Conservation (phyloP, 2,113 vertebrate species). For the Cariama cristata region DNA sequence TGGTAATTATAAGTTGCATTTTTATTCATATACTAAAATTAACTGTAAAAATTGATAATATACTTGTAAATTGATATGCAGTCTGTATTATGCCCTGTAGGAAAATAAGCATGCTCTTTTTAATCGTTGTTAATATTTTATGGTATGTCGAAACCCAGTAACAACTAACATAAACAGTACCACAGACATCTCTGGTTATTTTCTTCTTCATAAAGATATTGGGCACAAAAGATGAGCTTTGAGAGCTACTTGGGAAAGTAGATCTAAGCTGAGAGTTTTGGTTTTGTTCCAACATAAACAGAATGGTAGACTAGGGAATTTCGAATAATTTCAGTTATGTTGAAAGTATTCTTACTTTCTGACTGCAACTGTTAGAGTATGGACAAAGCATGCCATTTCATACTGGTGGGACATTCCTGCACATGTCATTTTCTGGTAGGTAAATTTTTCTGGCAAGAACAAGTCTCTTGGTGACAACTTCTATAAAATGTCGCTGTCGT, state of each 20-base stretch:
- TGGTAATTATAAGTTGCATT: not conserved
- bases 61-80: not conserved
- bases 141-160: not conserved
- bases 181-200: not conserved
- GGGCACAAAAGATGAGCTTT: not conserved
- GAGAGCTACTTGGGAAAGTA: not conserved
- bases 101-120: not conserved
- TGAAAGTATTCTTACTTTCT: not conserved
- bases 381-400: not conserved
- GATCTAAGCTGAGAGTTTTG: not conserved
- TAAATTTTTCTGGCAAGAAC: not conserved
- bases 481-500: not conserved
- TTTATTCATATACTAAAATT: not conserved
- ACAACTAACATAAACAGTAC: not conserved
- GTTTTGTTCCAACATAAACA: not conserved
- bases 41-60: not conserved
- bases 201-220: not conserved
- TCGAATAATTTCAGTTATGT: not conserved
- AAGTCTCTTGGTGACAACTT: not conserved
- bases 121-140: conserved; percentile 12
- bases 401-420: not conserved
- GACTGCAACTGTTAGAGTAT: not conserved
- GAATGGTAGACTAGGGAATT: not conserved
- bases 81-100: not conserved
- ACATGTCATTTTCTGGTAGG: not conserved